A percentile compares a stretch with the other conserved stretches of the same genome.
These are phyloP conservation scores for Macropus fuliginosus DNA, from an alignment of 2,797 vertebrate species.

Conservation along the genomic window DNA sequence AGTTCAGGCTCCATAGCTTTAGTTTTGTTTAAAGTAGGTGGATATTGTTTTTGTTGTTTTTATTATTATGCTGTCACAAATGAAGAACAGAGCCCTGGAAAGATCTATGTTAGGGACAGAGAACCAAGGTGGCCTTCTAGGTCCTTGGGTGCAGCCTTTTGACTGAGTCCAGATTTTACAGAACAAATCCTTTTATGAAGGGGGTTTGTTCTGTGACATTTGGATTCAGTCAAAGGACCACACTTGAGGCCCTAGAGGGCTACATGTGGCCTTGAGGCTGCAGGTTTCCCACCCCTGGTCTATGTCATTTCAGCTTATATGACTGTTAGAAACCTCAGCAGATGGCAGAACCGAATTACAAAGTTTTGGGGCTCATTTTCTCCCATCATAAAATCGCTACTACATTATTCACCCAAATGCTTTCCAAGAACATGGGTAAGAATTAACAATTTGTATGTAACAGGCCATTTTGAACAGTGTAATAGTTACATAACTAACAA, in stretches of 20 bases:
- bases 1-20: not conserved
- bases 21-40: not conserved
- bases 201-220: no score
- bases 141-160: no score
- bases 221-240: no score
- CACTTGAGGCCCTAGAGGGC: no score
- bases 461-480: not conserved
- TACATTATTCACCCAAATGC: not conserved
- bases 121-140: not conserved
- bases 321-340: not conserved
- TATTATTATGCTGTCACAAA: not conserved
- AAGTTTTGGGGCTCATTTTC: not conserved
- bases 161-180: no score
- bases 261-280: no score
- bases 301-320: not conserved
- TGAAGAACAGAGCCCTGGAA: not conserved
- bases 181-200: no score
- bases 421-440: not conserved
- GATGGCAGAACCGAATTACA: not conserved
- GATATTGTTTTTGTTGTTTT: not conserved
- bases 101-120: not conserved
- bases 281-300: no score
- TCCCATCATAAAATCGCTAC: not conserved
- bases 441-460: not conserved
- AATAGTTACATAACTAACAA: constrained; percentile 3